These are phyloP conservation scores for Lycophotia porphyrea DNA, from an alignment of 2,888 invertebrate species.

Conservation along the genomic window DNA sequence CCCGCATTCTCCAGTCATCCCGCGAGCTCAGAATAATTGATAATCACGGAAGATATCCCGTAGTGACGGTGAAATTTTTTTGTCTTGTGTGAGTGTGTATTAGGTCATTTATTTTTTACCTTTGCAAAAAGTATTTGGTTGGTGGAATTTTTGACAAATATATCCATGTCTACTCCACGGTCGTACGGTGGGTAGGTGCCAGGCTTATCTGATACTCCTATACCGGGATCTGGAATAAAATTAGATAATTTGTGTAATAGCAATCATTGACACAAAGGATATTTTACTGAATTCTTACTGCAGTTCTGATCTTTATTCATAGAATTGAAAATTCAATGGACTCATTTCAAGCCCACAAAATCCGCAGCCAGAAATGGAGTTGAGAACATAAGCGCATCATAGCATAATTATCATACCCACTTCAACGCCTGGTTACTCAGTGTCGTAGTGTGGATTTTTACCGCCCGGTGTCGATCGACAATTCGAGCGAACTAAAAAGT, in stretches of 20 bases:
- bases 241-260: background rate
- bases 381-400: background rate
- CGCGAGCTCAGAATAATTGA: too few relatives aligned
- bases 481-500: too few relatives aligned
- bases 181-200: conserved; percentile 94
- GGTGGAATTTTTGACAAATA: conserved; percentile 94
- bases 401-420: too few relatives aligned
- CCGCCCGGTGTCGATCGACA: too few relatives aligned
- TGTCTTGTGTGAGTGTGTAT: too few relatives aligned
- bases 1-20: too few relatives aligned
- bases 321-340: too few relatives aligned
- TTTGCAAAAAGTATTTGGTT: conserved; percentile 93
- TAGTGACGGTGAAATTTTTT: too few relatives aligned
- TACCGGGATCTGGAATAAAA: conserved; percentile 91
- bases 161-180: conserved; percentile 92
- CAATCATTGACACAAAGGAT: background rate
- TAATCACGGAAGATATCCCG: too few relatives aligned
- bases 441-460: too few relatives aligned
- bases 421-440: background rate
- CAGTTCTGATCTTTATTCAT: too few relatives aligned
- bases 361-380: background rate
- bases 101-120: conserved; percentile 80
- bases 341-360: background rate
- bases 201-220: conserved; percentile 92
- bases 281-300: background rate